Conservation (phyloP, 1,140 invertebrate species). For the Galleria mellonella region DNA sequence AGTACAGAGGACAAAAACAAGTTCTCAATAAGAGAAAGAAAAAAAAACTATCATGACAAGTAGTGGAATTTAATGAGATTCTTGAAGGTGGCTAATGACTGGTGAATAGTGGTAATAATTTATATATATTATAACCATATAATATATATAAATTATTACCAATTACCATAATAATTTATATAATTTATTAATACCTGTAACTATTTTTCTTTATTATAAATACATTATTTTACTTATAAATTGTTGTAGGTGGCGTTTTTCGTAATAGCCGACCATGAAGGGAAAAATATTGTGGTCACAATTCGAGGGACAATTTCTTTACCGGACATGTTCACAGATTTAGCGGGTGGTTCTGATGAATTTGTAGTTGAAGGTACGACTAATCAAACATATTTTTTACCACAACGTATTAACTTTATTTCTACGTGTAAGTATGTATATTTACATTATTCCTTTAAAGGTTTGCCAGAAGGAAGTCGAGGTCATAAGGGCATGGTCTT, state of each 20-base stretch:
- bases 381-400: no score
- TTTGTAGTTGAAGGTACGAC: conserved; percentile 74
- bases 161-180: no score
- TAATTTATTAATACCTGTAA: background rate
- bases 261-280: conserved; percentile 86
- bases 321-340: conserved; percentile 89
- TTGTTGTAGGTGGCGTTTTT: conserved; percentile 83
- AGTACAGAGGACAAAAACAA: no score
- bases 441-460: conserved; percentile 47
- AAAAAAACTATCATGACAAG: no score
- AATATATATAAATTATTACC: no score
- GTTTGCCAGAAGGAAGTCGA: conserved; percentile 78
- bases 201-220: background rate
- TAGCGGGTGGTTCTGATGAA: conserved; percentile 83
- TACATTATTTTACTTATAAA: background rate
- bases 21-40: no score
- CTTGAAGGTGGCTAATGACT: no score
- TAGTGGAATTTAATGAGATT: no score
- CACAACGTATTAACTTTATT: no score
- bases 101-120: no score
- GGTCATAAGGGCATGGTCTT: conserved; percentile 90
- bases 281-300: conserved; percentile 83
- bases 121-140: no score
- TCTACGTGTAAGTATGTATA: no score
- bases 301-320: conserved; percentile 89